Base-by-base conservation (phyloP, 2,797 vertebrate genomes). In the Chaetodon trifasciatus region DNA sequence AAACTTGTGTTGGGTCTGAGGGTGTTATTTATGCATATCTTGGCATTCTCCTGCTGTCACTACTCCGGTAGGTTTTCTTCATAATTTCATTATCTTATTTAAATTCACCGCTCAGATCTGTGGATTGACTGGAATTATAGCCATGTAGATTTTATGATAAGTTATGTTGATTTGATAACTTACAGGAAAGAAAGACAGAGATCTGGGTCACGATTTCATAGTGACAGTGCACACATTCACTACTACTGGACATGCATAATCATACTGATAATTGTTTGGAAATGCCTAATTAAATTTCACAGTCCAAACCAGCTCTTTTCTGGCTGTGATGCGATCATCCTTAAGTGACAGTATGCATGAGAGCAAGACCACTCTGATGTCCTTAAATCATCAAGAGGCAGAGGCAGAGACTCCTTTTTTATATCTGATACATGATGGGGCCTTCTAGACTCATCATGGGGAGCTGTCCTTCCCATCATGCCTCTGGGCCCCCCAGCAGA, bases 401-500 rank as follows among this genome's bases (percentile, higher is more conserved):
- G 56, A 76, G 35, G 46, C 57, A 24, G 15, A 57, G 40, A 57
- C 57, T 74, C 42, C 19, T 61, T 49, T 78, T 21, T 85, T 81
- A 82, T 89, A 90, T 85, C 46, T 82, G 82, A 88, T 81, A 83
- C 39, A 88, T 87, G 85, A 90, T 78, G 57, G 78, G 79, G 86
- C 83, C 88, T 76, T 72, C 71, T 69, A 91, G 81, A 50, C 76
- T 80, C 89, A 90, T 91, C 93, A 87, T 19, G 39, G 79, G 76
- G 78, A 76, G 80, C 76, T 46, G 35, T 84, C 79, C 57, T 74
- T 63, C 74, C 86, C 88, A 83, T 88, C 89, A 76, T 60, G 78
- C 75, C 73, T 68, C n/a, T 78, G 79, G 72, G n/a, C 67, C 72
- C 70, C 66, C 80, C 89, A 88, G 66, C 81, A 67, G 91, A 82